Base-by-base conservation (phyloP, 2,888 invertebrate species). In the Lepidochitona cinerea region DNA sequence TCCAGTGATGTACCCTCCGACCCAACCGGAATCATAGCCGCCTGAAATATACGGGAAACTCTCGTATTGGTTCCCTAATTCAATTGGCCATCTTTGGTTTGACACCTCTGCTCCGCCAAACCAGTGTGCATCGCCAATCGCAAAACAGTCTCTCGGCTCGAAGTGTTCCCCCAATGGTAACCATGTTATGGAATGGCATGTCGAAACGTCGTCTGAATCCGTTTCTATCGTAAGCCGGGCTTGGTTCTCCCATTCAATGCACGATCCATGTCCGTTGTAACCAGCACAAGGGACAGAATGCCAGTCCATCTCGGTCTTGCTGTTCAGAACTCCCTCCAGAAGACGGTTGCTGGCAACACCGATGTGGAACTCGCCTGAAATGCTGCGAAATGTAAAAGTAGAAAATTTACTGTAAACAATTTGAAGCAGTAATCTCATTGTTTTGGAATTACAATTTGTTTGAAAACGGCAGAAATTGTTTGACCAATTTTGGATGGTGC, bases 101-200 rank as follows among this genome's bases (percentile, higher is more conserved):
- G 82, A 92, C 29, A 95, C 94, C 79, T 96, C 95, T 0, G 96
- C 96, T 0, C 96, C 97, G 0, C 97, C 97, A 85, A 96, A 95
- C 95, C 95, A 95, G 82, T 94, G 92, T 2, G 84, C 79, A 9
- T 75, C 73, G 2, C 59, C 59, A 59, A 59, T 59, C 49, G 14
- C 32, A 29, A 35, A 77, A 73, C 41, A 76, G 59, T 59, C 59
- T 59, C 59, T 26, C 23, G 59, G 59, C 2, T 29, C 26, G 1
- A 59, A 59, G 9, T 26, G 23, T 26, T 59, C 23, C 12, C 23
- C 14, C 59, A 59, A 59, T 14, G 59, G 59, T 29, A 29, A 14
- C 59, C 59, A 59, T 4, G 14, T 59, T 26, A 59, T 23, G 26
- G 23, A 29, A 9, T 59, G 32, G 29, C 59, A 59, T 14, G 5